Percentiles rank a stretch among this genome's conserved stretches.
phyloP scores from a whole-genome alignment of 2,113 vertebrate genomes.

The Eptesicus fuscus region DNA sequence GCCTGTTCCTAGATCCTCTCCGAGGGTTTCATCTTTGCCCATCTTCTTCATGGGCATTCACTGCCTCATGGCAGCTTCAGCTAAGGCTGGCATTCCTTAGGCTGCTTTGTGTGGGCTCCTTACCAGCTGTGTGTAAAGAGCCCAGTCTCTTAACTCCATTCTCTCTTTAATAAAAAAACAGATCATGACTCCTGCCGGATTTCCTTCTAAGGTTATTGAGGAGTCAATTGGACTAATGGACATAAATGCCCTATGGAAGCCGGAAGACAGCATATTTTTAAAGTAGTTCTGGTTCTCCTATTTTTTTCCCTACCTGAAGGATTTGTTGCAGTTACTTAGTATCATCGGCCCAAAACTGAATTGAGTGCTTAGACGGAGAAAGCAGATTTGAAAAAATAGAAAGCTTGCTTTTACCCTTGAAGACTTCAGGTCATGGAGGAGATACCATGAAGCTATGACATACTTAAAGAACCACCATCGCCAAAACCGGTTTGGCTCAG shows the following conservation, averaged over 20 bases:
- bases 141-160: neutral
- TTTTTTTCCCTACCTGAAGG: neutral
- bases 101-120: neutral
- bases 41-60: neutral
- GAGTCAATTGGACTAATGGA: neutral
- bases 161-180: constrained; percentile 10
- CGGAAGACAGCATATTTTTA: neutral
- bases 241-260: neutral
- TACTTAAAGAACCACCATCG: neutral
- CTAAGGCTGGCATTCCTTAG: neutral
- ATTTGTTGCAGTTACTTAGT: neutral
- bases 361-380: neutral
- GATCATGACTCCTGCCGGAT: neutral
- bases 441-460: neutral
- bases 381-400: neutral
- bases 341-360: neutral
- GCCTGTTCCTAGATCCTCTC: neutral
- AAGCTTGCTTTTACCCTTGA: neutral
- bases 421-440: neutral
- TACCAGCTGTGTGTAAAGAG: neutral
- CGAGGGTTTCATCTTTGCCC: neutral
- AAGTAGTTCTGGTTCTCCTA: neutral
- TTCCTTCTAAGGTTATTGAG: neutral
- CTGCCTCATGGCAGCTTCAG: neutral
- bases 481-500: too few relatives aligned